A percentile compares a stretch with the other conserved stretches of the same genome.
These are phyloP conservation scores for Pilophorus perplexus DNA, from an alignment of 2,888 invertebrate species.

Conservation along the genomic window DNA sequence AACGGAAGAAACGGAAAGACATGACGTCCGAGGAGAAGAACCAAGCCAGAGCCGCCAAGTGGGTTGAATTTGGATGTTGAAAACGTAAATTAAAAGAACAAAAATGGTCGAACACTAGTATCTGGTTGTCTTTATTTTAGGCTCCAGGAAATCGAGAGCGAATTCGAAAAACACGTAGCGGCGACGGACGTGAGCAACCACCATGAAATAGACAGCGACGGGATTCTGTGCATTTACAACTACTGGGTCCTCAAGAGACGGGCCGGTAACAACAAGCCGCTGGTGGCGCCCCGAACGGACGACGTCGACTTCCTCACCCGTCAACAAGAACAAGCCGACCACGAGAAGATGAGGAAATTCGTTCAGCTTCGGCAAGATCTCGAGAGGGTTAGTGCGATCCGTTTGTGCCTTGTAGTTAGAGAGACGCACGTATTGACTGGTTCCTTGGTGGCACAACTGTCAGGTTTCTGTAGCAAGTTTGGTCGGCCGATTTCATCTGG, in stretches of 20 bases:
- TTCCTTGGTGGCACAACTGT: too few relatives aligned
- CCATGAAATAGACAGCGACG: slow-evolving; percentile 79
- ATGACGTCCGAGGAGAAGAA: slow-evolving; percentile 94
- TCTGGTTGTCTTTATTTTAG: slow-evolving; percentile 56
- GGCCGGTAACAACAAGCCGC: slow-evolving; percentile 77
- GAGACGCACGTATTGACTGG: too few relatives aligned
- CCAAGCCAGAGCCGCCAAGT: slow-evolving; percentile 81
- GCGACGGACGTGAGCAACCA: slow-evolving; percentile 79
- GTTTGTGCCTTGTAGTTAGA: too few relatives aligned
- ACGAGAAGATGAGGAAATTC: slow-evolving; percentile 93
- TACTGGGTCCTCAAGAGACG: slow-evolving; percentile 97
- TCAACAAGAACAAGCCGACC: slow-evolving; percentile 81
- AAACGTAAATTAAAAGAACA: background rate
- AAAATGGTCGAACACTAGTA: background rate
- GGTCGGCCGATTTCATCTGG: too few relatives aligned
- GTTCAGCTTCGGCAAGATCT: slow-evolving; percentile 93
- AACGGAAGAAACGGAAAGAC: slow-evolving; percentile 76
- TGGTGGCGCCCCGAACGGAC: slow-evolving; percentile 81
- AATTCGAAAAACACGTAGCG: slow-evolving; percentile 88
- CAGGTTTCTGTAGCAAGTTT: too few relatives aligned
- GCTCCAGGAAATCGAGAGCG: slow-evolving; percentile 85
- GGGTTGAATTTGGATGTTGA: slow-evolving; percentile 48
- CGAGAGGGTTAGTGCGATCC: slow-evolving; percentile 65
- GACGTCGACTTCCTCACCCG: slow-evolving; percentile 72
- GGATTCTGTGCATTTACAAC: slow-evolving; percentile 82